phyloP scores from a whole-genome alignment of 2,888 invertebrate genomes.

The Dioctria linearis region DNA sequence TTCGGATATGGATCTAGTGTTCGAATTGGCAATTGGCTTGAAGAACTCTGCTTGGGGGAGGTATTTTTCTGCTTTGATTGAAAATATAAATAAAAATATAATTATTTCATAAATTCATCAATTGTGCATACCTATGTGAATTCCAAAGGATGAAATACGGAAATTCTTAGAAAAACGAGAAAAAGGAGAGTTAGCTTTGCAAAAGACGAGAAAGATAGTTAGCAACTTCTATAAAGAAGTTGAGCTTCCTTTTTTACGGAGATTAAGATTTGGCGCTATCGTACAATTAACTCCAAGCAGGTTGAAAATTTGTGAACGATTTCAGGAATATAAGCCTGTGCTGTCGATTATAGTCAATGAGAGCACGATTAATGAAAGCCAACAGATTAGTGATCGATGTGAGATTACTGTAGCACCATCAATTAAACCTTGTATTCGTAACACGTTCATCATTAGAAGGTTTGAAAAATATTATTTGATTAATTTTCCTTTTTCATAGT shows the following conservation, averaged over 20 bases:
- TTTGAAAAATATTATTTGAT: not conserved
- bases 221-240: conserved; percentile 62
- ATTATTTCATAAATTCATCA: no score
- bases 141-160: conserved; percentile 2
- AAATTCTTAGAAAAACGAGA: not conserved
- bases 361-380: conserved; percentile 69
- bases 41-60: conserved; percentile 72
- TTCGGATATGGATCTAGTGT: conserved; percentile 63
- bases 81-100: not conserved
- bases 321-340: conserved; percentile 63
- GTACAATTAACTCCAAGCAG: conserved; percentile 72
- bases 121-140: no score
- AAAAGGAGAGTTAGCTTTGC: not conserved
- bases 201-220: conserved; percentile 5
- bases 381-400: conserved; percentile 72
- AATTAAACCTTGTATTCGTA: conserved; percentile 71
- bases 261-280: conserved; percentile 65
- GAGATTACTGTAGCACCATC: conserved; percentile 72
- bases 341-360: conserved; percentile 73
- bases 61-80: conserved; percentile 60
- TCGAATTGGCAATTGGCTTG: conserved; percentile 73
- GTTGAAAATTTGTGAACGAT: conserved; percentile 63
- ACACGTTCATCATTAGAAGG: conserved; percentile 71
- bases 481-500: no score
- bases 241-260: conserved; percentile 65